Percentiles rank a stretch among this genome's conserved stretches.
Evolutionary conservation across 2,888 invertebrate species (phyloP).

Genomic region (Dyspetes luteomarginatus): DNA sequence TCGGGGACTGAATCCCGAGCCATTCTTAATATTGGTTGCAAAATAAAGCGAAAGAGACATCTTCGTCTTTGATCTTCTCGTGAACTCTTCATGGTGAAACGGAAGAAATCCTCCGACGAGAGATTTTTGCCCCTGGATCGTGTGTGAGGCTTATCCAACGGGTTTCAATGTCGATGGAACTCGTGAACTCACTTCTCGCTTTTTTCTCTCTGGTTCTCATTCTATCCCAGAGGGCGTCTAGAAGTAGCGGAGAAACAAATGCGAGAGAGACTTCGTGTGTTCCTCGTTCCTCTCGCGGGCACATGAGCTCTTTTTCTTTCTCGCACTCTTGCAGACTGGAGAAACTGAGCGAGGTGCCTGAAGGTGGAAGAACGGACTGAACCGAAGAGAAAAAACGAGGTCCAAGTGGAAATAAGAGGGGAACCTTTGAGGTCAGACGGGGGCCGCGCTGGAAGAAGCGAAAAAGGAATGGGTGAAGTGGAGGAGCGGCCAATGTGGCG

Average conservation of each 20-base stretch:
- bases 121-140: slow-evolving; percentile 43
- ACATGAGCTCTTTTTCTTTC: slow-evolving; percentile 2
- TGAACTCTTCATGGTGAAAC: slow-evolving; percentile 21
- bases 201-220: not conserved
- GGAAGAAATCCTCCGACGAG: slow-evolving; percentile 23
- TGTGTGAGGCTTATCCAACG: slow-evolving; percentile 50
- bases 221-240: slow-evolving; percentile 26
- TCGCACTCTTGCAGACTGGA: not conserved
- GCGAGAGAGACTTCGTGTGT: not conserved
- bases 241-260: slow-evolving; percentile 30
- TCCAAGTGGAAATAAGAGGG: slow-evolving; percentile 61
- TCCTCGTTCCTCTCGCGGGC: slow-evolving; percentile 54
- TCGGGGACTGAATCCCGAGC: not conserved
- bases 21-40: not conserved
- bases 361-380: slow-evolving; percentile 51
- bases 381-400: slow-evolving; percentile 57
- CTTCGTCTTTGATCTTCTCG: slow-evolving; percentile 10
- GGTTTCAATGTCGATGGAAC: slow-evolving; percentile 60
- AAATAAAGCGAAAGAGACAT: not conserved
- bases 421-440: slow-evolving; percentile 63
- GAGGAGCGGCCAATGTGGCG: slow-evolving; percentile 11
- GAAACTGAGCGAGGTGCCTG: slow-evolving; percentile 48
- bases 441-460: slow-evolving; percentile 47
- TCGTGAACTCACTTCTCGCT: slow-evolving; percentile 51
- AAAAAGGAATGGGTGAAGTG: slow-evolving; percentile 8